Base-by-base conservation (phyloP, 2,888 invertebrate genomes). In the Plebejus anna region DNA sequence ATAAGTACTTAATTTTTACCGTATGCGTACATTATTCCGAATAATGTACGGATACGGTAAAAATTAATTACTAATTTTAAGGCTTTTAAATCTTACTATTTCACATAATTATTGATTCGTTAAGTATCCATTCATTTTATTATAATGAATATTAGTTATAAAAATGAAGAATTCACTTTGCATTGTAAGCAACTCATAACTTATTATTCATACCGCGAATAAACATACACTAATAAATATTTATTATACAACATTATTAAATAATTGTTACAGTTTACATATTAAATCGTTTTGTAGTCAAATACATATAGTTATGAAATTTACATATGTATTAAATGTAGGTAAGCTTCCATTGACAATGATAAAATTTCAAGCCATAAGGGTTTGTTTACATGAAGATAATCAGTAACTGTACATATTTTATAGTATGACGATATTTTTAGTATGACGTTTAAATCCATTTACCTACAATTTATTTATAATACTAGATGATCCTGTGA, bases 191-290 rank as follows among this genome's bases (percentile, higher is more conserved):
- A 66, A 61, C 28, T 66, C 32, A 5, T 36, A 66, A 66, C 66
- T 66, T 36, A 71, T 42, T 71, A 71, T 71, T 71, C 71, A 71
- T 71, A 71, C 22, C 38, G n/a, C 42, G 71, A 42, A 42, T 22
- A 71, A 42, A 22, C 71, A 71, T 71, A 71, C 42, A 42, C 71
- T 71, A 42, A 71, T 71, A 71, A 71, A 71, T 71, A 71, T 71
- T 71, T 42, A 71, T 66, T 36, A 66, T 66, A 66, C 66, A 66
- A 66, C 66, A 71, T 42, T 71, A 71, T 71, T 71, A 42, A 71
- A 42, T 42, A 71, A 71, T 42, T 71, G 42, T 42, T 71, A 71
- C 42, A 71, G 38, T 71, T 70, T 38, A 70, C 70, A 70, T 71
- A 71, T 42, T 71, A 42, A 71, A 71, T 71, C 42, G 42, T 42